Conservation (phyloP, 2,113 vertebrate species). For the Cnemophilus loriae region DNA sequence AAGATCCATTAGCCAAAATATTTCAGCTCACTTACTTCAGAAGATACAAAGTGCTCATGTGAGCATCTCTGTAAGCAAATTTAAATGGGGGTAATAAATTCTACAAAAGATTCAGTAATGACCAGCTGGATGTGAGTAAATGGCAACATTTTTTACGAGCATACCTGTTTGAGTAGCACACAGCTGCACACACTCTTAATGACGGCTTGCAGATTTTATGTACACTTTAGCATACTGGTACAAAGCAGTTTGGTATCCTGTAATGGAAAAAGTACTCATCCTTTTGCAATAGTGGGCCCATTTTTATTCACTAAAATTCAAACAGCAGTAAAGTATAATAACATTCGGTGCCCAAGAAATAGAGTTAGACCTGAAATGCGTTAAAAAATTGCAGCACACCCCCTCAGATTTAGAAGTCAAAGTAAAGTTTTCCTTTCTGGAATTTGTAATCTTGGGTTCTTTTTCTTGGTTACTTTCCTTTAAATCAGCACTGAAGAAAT, state of each 20-base stretch:
- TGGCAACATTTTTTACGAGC: background rate
- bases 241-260: background rate
- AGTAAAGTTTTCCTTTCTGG: background rate
- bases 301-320: background rate
- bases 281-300: background rate
- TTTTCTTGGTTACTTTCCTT: background rate
- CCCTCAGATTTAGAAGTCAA: background rate
- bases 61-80: background rate
- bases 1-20: background rate
- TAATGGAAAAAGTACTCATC: background rate
- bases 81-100: background rate
- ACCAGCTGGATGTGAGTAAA: background rate
- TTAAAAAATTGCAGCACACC: background rate
- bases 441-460: background rate
- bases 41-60: background rate
- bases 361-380: background rate
- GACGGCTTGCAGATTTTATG: background rate
- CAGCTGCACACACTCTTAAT: background rate
- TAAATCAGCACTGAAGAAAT: background rate
- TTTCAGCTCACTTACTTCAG: background rate
- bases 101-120: background rate
- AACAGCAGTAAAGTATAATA: background rate
- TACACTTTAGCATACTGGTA: background rate
- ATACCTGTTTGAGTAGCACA: background rate
- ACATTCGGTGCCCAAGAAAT: background rate